Conservation (phyloP, 2,797 vertebrate species). For the Alouatta caraya region DNA sequence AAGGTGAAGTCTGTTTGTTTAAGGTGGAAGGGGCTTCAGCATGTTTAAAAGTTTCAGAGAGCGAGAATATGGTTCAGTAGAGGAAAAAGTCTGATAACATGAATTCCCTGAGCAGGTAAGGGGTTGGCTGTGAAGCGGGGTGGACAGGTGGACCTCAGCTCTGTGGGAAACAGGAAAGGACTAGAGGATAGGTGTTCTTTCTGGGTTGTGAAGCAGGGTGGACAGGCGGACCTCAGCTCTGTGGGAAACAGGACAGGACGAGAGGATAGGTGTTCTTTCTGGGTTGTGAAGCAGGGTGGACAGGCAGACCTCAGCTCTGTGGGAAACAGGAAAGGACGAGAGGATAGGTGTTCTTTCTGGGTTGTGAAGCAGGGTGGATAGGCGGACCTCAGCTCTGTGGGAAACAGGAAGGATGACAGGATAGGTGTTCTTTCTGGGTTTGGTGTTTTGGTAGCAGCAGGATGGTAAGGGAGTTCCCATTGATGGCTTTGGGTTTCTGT, state of each 20-base stretch:
- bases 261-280: neutral
- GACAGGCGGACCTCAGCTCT: neutral
- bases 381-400: neutral
- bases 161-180: neutral
- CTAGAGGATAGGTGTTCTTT: neutral
- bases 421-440: neutral
- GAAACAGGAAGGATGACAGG: neutral
- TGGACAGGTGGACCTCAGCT: neutral
- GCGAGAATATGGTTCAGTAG: accelerated
- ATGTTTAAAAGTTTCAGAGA: neutral
- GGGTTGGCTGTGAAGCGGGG: neutral
- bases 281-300: neutral
- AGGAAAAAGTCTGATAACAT: neutral
- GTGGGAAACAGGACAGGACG: neutral
- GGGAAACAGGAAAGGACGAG: too few species aligned
- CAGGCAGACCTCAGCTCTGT: neutral
- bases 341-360: neutral
- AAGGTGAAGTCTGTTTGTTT: neutral
- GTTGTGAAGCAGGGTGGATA: accelerated
- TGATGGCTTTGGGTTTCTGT: neutral
- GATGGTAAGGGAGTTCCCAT: accelerated
- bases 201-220: neutral
- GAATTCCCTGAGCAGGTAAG: neutral
- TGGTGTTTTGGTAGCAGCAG: neutral
- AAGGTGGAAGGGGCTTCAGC: neutral